These are phyloP conservation scores for Psococerastis gibbosa DNA, from an alignment of 2,888 invertebrate species.

Conservation along the genomic window DNA sequence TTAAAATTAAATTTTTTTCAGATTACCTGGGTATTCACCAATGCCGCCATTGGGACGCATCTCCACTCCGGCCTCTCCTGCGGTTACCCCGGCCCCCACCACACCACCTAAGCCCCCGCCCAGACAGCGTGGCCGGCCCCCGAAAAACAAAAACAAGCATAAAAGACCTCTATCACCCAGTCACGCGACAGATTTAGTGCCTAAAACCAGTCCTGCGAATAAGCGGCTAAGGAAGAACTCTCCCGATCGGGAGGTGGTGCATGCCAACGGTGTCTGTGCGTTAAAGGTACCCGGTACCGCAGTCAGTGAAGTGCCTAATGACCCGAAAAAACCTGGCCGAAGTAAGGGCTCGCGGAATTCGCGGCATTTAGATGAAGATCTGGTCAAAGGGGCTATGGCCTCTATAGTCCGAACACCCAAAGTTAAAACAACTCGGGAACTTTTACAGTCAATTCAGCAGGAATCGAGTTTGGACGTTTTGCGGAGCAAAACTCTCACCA, in stretches of 20 bases:
- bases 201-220: slow-evolving; percentile 32
- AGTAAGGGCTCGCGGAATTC: slow-evolving; percentile 37
- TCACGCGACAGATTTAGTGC: slow-evolving; percentile 27
- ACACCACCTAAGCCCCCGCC: slow-evolving; percentile 15
- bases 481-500: slow-evolving; percentile 1
- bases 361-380: slow-evolving; percentile 32
- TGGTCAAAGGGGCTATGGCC: slow-evolving; percentile 35
- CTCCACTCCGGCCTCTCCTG: background rate
- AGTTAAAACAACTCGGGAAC: slow-evolving; percentile 60
- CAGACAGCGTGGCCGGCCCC: slow-evolving; percentile 4
- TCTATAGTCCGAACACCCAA: slow-evolving; percentile 38
- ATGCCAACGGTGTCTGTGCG: slow-evolving; percentile 26
- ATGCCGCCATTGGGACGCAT: background rate
- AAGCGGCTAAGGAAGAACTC: slow-evolving; percentile 29
- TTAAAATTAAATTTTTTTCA: too few relatives aligned
- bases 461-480: slow-evolving; percentile 18
- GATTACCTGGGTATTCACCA: background rate
- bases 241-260: slow-evolving; percentile 21
- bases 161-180: slow-evolving; percentile 23
- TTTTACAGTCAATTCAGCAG: slow-evolving; percentile 53
- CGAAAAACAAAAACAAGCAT: slow-evolving; percentile 22
- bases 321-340: slow-evolving; percentile 33
- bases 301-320: slow-evolving; percentile 4
- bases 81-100: slow-evolving; percentile 22
- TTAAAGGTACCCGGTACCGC: background rate